phyloP scores from a whole-genome alignment of 2,888 invertebrate genomes.

The Pedicia rivosa region DNA sequence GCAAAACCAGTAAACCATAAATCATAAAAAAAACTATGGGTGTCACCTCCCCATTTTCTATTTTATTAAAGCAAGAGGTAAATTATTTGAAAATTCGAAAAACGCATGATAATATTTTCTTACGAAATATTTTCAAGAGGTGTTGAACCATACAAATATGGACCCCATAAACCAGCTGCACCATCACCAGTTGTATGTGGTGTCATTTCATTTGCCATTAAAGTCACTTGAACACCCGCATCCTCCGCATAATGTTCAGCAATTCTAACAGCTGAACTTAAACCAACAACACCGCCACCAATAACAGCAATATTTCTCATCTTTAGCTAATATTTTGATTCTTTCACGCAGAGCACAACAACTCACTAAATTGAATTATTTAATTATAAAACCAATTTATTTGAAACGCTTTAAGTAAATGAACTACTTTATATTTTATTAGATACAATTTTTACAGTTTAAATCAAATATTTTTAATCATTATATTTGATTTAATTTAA shows the following conservation, averaged over 20 bases:
- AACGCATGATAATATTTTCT: too few relatives aligned
- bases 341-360: too few relatives aligned
- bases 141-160: constrained; percentile 44
- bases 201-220: constrained; percentile 48
- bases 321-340: too few relatives aligned
- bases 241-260: constrained; percentile 34
- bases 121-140: constrained; percentile 33
- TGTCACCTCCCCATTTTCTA: constrained; percentile 46
- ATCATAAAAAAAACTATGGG: constrained; percentile 39
- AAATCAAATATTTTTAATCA: too few relatives aligned
- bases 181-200: constrained; percentile 64
- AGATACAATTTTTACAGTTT: too few relatives aligned
- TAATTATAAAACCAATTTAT: too few relatives aligned
- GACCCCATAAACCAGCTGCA: constrained; percentile 62
- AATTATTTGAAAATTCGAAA: too few relatives aligned
- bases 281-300: constrained; percentile 60
- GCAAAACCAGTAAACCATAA: constrained; percentile 41
- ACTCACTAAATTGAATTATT: too few relatives aligned
- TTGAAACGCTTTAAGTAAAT: too few relatives aligned
- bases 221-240: constrained; percentile 35
- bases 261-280: constrained; percentile 49
- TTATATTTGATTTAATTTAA: too few relatives aligned
- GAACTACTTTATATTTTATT: too few relatives aligned
- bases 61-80: too few relatives aligned
- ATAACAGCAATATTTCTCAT: constrained; percentile 47